Evolutionary conservation across 2,888 invertebrate species (phyloP).

Genomic region (Hipparchia semele): DNA sequence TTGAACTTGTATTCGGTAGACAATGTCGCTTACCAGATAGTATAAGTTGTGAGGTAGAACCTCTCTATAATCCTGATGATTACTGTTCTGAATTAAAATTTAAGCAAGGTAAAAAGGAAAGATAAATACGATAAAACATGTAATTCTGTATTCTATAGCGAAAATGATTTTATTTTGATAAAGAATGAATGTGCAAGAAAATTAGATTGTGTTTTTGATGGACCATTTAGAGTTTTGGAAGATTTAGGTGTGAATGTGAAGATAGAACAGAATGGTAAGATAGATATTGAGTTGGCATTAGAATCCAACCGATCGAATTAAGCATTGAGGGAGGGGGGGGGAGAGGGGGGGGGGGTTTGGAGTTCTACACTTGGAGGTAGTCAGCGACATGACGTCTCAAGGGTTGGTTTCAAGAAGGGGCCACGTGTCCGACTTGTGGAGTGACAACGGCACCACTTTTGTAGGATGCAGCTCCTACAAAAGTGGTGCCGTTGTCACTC

Average conservation of each 20-base stretch:
- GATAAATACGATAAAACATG: conserved; percentile 12
- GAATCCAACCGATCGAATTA: no score
- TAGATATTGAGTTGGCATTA: neutral
- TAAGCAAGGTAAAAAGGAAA: conserved; percentile 24
- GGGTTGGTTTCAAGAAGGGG: no score
- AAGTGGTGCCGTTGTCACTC: no score
- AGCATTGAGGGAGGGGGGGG: no score
- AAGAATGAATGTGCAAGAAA: conserved; percentile 10
- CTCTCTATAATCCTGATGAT: conserved; percentile 27
- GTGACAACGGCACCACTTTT: no score
- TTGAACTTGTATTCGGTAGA: conserved; percentile 35
- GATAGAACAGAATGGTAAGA: neutral
- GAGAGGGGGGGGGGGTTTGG: no score
- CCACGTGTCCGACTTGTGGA: no score
- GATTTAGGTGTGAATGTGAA: neutral
- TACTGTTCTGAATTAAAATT: conserved; percentile 33
- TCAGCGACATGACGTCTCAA: no score
- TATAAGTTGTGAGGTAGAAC: conserved; percentile 22
- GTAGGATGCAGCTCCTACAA: no score
- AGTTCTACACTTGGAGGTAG: no score
- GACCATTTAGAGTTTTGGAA: conserved; percentile 3
- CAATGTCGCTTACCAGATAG: conserved; percentile 27
- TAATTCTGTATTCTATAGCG: conserved; percentile 25
- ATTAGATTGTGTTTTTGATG: neutral
- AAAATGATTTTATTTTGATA: conserved; percentile 24